phyloP scores from a whole-genome alignment of 2,797 vertebrate species.

The Echiichthys vipera region DNA sequence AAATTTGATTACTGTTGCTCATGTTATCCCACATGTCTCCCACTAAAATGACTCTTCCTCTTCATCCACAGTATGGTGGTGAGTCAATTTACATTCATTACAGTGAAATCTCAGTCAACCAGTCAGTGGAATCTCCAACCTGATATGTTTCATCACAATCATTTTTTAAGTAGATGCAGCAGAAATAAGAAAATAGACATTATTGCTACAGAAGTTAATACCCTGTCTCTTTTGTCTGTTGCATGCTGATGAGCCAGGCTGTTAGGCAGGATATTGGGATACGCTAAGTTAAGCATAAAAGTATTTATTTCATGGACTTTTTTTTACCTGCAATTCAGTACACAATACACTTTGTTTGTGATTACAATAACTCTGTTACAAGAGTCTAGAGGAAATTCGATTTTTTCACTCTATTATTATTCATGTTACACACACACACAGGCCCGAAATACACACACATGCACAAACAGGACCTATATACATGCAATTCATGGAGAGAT shows the following conservation, averaged over 20 bases:
- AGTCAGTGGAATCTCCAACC: conserved; percentile 18
- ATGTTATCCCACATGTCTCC: conserved; percentile 41
- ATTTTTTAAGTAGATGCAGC: conserved; percentile 11
- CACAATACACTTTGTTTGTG: not conserved
- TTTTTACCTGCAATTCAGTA: conserved; percentile 1
- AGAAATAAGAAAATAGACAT: conserved; percentile 2
- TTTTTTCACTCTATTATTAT: too few relatives aligned
- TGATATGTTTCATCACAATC: conserved; percentile 17
- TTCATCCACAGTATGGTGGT: conserved; percentile 10
- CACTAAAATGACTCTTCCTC: conserved; percentile 35
- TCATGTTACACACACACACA: too few relatives aligned
- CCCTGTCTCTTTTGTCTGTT: conserved; percentile 17
- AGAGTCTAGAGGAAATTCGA: too few relatives aligned
- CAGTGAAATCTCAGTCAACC: too few relatives aligned
- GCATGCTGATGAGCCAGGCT: not conserved
- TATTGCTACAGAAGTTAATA: conserved; percentile 17
- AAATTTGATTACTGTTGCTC: conserved; percentile 52
- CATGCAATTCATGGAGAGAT: too few relatives aligned
- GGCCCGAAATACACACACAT: too few relatives aligned
- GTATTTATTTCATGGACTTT: not conserved
- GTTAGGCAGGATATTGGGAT: conserved; percentile 10
- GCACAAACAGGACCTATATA: too few relatives aligned
- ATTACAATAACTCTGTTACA: not conserved
- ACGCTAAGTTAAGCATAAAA: conserved; percentile 7
- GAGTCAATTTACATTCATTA: conserved; percentile 52